Evolutionary conservation across 1,140 invertebrate species (phyloP).

Genomic region (Bilobella aurantiaca): DNA sequence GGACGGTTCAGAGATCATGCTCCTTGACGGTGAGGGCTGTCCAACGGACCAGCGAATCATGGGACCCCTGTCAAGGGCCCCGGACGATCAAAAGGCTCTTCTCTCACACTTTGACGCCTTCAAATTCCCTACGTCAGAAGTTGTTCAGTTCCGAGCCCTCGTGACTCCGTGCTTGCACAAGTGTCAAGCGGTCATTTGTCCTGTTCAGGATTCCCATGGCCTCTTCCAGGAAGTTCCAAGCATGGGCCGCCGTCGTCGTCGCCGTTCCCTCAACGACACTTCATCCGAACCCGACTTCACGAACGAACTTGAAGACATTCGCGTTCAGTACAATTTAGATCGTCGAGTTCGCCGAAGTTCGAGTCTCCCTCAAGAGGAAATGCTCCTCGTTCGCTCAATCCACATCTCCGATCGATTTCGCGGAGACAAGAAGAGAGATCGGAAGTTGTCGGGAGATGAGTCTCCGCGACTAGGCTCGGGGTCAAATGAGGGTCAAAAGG

Average conservation of each 20-base stretch:
- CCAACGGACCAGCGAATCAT: slow-evolving; percentile 86
- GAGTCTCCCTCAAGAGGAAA: slow-evolving; percentile 54
- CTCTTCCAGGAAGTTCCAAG: slow-evolving; percentile 68
- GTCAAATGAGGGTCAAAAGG: slow-evolving; percentile 12
- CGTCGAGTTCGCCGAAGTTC: slow-evolving; percentile 25
- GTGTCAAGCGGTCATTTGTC: slow-evolving; percentile 80
- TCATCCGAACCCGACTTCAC: slow-evolving; percentile 10
- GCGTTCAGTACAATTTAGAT: slow-evolving; percentile 8
- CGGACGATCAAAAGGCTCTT: slow-evolving; percentile 55
- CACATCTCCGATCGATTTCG: slow-evolving; percentile 87
- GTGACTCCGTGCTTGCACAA: slow-evolving; percentile 86
- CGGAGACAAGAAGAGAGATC: slow-evolving; percentile 47
- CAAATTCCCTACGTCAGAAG: slow-evolving; percentile 88
- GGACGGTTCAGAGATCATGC: slow-evolving; percentile 78
- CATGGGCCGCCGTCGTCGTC: slow-evolving; percentile 62
- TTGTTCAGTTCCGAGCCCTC: slow-evolving; percentile 84
- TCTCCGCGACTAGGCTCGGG: slow-evolving; percentile 1
- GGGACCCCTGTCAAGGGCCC: slow-evolving; percentile 75
- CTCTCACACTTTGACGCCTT: slow-evolving; percentile 90
- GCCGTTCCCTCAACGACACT: slow-evolving; percentile 39
- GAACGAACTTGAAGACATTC: slow-evolving; percentile 25
- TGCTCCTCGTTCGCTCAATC: slow-evolving; percentile 77
- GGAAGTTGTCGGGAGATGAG: slow-evolving; percentile 29
- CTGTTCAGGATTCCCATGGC: slow-evolving; percentile 64
- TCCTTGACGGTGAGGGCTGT: slow-evolving; percentile 84